Base-by-base conservation (phyloP, 2,113 vertebrate species). In the Aldabrachelys gigantea region DNA sequence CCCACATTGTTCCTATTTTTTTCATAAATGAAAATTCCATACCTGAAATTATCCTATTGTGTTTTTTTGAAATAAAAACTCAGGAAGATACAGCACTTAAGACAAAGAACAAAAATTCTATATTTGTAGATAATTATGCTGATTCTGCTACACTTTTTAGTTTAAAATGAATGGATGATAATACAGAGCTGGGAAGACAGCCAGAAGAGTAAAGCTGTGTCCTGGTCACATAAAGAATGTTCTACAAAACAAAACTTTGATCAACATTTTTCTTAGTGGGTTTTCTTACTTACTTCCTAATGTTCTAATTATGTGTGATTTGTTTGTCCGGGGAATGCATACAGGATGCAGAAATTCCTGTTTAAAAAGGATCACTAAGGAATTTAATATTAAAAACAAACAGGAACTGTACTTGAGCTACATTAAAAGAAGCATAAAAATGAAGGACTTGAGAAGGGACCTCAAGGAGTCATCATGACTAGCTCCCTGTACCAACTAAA, bases 231-330 rank as follows among this genome's bases (percentile, higher is more conserved):
- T 8, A 76, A 75, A 41, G 81, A 85, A 75, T 5, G 1, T 95
- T 92, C 82, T 41, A 2, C 0, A 19, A 86, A 82, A 27, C 17
- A 2, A 6, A 59, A 25, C 81, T 41, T 84, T 90, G 35, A 21
- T 53, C 96, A 95, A 69, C 81, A 41, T 91, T 91, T 69, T n/a
- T 69, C 65, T 69, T n/a, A 19, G 16, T n/a, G 65, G 65, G 5
- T 69, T 65, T 69, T 69, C 27, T 31, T 94, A 94, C 80, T 76
- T 81, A 65, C 41, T 44, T 41, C 72, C 53, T 94, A 69, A 84
- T 94, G 91, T 87, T 97, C 86, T 91, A 87, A 94, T 81, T 84
- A 78, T 3, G 0, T 89, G 41, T 62, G 59, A 90, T 80, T 53
- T 65, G 41, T 81, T 54, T 78, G 44, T 53, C 10, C 4, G 84